These are phyloP conservation scores for Nannoperca obscura DNA, from an alignment of 2,797 vertebrate species.

Conservation along the genomic window DNA sequence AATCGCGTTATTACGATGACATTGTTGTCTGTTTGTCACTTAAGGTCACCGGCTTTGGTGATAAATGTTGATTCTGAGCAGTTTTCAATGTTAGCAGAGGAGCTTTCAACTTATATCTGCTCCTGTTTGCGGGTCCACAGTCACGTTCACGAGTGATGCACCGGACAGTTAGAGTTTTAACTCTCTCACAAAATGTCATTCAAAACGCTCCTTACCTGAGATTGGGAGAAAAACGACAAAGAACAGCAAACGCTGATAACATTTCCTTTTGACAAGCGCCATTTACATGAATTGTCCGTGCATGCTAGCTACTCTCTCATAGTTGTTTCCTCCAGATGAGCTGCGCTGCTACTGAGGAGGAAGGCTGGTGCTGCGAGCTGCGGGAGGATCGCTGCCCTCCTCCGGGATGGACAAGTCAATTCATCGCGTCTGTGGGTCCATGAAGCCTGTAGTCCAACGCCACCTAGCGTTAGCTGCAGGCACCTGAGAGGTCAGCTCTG, in stretches of 20 bases:
- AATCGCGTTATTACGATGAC: no score
- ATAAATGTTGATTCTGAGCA: background rate
- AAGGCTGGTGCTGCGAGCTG: conserved; percentile 34
- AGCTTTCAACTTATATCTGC: background rate
- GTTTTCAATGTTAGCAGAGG: background rate
- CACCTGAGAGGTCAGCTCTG: background rate
- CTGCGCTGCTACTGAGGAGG: conserved; percentile 59
- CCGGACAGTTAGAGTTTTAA: background rate
- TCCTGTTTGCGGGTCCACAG: background rate
- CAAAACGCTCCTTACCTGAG: conserved; percentile 81
- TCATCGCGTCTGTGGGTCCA: background rate
- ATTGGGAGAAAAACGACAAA: conserved; percentile 75
- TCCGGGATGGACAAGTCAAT: conserved; percentile 55
- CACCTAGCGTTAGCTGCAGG: conserved; percentile 44
- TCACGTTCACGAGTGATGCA: background rate
- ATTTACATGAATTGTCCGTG: conserved; percentile 81
- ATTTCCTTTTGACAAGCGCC: conserved; percentile 81
- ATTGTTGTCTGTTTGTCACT: background rate
- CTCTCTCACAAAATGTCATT: background rate
- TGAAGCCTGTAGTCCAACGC: conserved; percentile 40
- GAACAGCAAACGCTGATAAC: conserved; percentile 81
- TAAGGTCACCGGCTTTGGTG: background rate
- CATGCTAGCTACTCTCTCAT: conserved; percentile 78
- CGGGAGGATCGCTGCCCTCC: conserved; percentile 62
- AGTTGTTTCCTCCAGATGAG: conserved; percentile 64